Conservation (phyloP, 1,140 invertebrate species). For the Lepidurus couesii region DNA sequence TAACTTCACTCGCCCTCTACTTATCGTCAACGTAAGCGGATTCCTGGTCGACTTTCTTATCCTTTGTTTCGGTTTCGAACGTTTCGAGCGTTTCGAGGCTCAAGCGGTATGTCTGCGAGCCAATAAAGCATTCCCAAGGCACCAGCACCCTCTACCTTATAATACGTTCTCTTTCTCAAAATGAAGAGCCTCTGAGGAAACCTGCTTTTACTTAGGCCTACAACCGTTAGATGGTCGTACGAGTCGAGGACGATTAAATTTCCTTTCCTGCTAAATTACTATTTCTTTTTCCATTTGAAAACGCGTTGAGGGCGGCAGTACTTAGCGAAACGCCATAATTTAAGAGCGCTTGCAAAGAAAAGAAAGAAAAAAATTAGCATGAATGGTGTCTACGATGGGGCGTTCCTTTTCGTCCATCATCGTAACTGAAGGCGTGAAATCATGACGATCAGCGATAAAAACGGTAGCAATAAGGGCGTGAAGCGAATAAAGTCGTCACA, state of each 20-base stretch:
- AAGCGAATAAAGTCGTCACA: conserved; percentile 2
- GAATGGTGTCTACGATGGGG: neutral
- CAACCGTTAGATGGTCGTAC: conserved; percentile 12
- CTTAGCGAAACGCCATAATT: neutral
- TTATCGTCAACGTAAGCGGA: neutral
- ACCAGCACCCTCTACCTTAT: neutral
- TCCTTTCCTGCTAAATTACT: neutral
- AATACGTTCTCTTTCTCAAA: neutral
- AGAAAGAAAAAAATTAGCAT: neutral
- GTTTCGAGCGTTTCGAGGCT: neutral
- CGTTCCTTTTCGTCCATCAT: neutral
- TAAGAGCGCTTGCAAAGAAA: neutral
- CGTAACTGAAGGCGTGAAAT: neutral
- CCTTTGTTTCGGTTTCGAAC: neutral
- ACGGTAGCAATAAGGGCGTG: conserved; percentile 8
- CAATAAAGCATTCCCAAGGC: neutral
- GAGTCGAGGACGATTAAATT: neutral
- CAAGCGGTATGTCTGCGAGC: neutral
- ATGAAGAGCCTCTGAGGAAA: neutral
- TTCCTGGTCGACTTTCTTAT: neutral
- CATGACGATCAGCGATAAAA: neutral
- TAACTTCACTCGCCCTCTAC: conserved; percentile 7
- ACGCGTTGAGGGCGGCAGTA: neutral
- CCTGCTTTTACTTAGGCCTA: neutral
- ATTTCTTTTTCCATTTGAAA: neutral